Evolutionary conservation across 2,797 vertebrate genomes (phyloP), one percentile per base, ranked within the genome.

Genomic region (Pelochelys cantorii): DNA sequence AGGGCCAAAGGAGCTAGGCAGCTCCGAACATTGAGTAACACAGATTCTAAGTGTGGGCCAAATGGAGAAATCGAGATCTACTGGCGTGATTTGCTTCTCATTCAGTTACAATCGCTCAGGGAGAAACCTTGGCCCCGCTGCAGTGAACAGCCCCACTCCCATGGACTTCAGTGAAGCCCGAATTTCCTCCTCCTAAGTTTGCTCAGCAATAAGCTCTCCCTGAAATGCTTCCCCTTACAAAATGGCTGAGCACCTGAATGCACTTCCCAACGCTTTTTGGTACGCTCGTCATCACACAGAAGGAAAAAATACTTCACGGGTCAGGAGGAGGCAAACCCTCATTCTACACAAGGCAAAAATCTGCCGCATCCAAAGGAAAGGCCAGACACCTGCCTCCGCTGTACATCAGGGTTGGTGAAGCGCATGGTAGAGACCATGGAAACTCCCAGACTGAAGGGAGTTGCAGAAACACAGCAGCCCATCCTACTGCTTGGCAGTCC

Each of bases 371-470:
- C 27, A 13, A 83, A 52, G 0, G 2, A 54, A 55, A 79, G 54
- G 1, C 56, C 37, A 22, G 23, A 25, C 11, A 59, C 7, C 14
- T 48, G 31, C 31, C 48, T 34, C 18, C 1, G 59, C 20, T 4
- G 17, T 25, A 85, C 52, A 27, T 59, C 87, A 89, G 90, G 83
- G 77, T 89, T 79, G 90, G 78, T 1, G 83, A 92, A 75, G 82
- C 90, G 87, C 90, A 90, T 57, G 1, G 87, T 81, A 94, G 94
- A 34, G 88, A 88, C 93, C 9, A 25, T 88, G 91, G 89, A 56
- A 96, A 94, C 92, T 93, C 96, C 93, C 93, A 94, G 94, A 86
- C 92, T 87, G 94, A 95, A 93, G 86, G 94, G 93, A 97, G 93
- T 94, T 95, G 95, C 96, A 85, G 90, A 75, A 95, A 85, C 91